phyloP scores from a whole-genome alignment of 2,888 invertebrate genomes.

The Apodemia mormo region DNA sequence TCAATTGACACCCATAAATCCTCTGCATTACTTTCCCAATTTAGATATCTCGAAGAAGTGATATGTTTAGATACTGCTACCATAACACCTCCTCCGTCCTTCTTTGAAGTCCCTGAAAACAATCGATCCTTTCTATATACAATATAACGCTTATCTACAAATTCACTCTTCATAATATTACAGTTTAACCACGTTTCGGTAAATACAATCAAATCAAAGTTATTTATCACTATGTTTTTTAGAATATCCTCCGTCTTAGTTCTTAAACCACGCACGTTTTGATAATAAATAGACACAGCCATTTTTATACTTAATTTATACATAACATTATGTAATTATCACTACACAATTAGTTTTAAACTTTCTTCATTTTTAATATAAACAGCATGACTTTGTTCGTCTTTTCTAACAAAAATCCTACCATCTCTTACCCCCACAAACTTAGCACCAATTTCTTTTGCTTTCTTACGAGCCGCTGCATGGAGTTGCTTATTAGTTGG shows the following conservation, averaged over 20 bases:
- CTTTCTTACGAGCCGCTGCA: background rate
- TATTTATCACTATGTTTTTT: background rate
- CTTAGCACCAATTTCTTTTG: background rate
- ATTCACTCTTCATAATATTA: background rate
- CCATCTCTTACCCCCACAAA: background rate
- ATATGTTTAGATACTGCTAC: background rate
- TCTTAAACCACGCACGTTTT: too few species aligned
- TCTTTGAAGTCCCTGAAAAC: background rate
- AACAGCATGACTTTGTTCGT: background rate
- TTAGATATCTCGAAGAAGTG: background rate
- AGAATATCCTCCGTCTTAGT: background rate
- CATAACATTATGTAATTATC: background rate
- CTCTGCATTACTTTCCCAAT: background rate
- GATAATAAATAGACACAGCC: background rate
- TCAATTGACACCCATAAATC: background rate
- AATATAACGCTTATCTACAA: constrained; percentile 5
- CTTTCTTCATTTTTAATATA: background rate
- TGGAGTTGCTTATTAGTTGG: background rate
- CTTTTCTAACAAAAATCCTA: background rate
- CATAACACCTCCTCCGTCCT: constrained; percentile 5
- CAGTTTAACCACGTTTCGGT: background rate
- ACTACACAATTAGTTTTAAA: too few species aligned
- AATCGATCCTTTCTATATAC: background rate
- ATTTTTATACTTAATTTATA: background rate
- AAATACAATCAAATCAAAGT: background rate